Conservation (phyloP, 2,797 vertebrate species). For the Triplophysa yarkandensis region DNA sequence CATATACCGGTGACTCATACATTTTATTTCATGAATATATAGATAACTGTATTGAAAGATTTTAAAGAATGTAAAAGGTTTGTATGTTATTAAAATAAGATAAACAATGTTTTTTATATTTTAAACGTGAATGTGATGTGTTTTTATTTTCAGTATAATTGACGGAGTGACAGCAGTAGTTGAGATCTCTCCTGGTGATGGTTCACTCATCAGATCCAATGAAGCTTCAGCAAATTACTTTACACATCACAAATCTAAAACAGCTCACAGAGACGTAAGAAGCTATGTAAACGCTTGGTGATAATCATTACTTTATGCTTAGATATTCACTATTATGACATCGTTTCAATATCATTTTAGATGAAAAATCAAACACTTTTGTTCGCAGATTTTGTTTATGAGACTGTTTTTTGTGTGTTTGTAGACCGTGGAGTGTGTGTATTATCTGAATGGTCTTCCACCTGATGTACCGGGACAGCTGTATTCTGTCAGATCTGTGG, state of each 20-base stretch:
- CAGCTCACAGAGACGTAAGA: slow-evolving; percentile 22
- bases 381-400: background rate
- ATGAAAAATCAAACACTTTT: background rate
- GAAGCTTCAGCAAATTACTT: slow-evolving; percentile 83
- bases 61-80: no score
- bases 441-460: slow-evolving; percentile 72
- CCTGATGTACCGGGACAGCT: slow-evolving; percentile 70
- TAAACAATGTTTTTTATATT: background rate
- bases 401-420: slow-evolving; percentile 3
- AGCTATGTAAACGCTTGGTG: background rate
- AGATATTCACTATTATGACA: no score
- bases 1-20: slow-evolving; percentile 78
- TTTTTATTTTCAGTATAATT: slow-evolving; percentile 75
- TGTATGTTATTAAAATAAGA: no score
- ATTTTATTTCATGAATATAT: background rate
- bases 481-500: slow-evolving; percentile 68
- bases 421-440: slow-evolving; percentile 69
- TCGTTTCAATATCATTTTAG: no score
- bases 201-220: slow-evolving; percentile 86
- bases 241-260: slow-evolving; percentile 68
- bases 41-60: no score
- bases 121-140: background rate
- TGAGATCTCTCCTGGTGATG: slow-evolving; percentile 87
- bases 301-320: no score
- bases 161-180: slow-evolving; percentile 69